Percentiles rank a stretch among this genome's conserved stretches.
These are phyloP conservation scores for Megatriorchis doriae DNA, from an alignment of 2,113 vertebrate species.

Conservation along the genomic window DNA sequence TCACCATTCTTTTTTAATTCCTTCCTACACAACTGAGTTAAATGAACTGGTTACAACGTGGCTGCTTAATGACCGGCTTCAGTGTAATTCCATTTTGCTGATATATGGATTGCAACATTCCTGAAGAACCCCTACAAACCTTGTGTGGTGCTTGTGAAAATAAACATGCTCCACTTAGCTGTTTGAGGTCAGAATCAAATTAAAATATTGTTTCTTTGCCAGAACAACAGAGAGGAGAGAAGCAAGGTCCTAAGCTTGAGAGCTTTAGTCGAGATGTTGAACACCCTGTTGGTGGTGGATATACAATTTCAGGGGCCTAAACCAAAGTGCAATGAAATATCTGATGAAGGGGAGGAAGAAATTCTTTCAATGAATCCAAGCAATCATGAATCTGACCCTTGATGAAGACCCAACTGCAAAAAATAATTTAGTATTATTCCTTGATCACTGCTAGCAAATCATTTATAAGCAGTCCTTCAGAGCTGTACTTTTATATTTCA, in stretches of 20 bases:
- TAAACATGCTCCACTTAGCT: neutral
- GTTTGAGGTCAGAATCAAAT: neutral
- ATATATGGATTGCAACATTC: neutral
- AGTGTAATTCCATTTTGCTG: neutral
- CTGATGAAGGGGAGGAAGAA: neutral
- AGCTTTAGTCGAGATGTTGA: neutral
- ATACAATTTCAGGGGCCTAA: neutral
- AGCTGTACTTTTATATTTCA: neutral
- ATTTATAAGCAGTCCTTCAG: neutral
- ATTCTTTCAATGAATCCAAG: neutral
- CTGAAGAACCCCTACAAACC: accelerated
- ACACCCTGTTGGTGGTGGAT: neutral
- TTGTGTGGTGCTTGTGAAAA: neutral
- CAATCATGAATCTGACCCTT: neutral
- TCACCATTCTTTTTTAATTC: neutral
- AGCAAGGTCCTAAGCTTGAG: neutral
- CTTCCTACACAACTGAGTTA: neutral
- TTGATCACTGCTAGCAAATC: neutral
- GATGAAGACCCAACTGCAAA: neutral
- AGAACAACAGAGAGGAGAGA: neutral
- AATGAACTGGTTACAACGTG: neutral
- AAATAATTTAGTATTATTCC: neutral
- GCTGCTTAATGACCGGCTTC: neutral
- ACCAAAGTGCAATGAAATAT: neutral
- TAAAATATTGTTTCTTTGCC: neutral